phyloP scores from a whole-genome alignment of 92 coral and sea anemone genomes.

The Pocillopora grandis region DNA sequence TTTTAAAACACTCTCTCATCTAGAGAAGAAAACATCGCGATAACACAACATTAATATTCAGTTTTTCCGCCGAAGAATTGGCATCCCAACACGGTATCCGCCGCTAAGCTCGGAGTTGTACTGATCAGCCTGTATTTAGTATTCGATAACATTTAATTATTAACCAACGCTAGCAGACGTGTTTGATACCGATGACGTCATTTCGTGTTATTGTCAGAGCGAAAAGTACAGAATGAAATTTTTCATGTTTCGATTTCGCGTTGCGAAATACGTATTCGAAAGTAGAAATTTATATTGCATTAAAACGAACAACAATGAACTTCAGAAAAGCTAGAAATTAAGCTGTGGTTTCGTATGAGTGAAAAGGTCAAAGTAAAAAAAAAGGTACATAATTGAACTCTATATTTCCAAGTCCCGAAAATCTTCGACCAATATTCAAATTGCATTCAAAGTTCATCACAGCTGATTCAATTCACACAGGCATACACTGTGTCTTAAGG shows the following conservation, averaged over 20 bases:
- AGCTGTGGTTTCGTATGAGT: not conserved
- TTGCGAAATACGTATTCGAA: not conserved
- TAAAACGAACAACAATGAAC: not conserved
- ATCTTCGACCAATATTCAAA: constrained; percentile 20
- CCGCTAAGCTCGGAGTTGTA: constrained; percentile 12
- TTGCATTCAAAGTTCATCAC: not conserved
- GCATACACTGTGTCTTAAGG: not conserved
- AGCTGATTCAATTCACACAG: not conserved
- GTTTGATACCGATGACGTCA: constrained; percentile 63
- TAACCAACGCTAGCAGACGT: constrained; percentile 58
- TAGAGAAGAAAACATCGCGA: constrained; percentile 43
- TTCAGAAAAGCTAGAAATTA: not conserved
- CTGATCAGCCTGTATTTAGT: constrained; percentile 30
- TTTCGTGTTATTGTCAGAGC: constrained; percentile 18
- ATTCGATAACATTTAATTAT: constrained; percentile 71
- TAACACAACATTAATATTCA: constrained; percentile 37
- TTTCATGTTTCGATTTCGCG: constrained; percentile 29
- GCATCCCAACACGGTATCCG: constrained; percentile 12
- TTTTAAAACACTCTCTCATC: constrained; percentile 87
- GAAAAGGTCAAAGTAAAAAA: constrained; percentile 23
- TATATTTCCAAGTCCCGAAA: not conserved
- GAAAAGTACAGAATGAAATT: constrained; percentile 1
- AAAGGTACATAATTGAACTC: not conserved
- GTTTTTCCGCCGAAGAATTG: constrained; percentile 30
- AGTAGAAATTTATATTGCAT: not conserved